These are phyloP conservation scores for Pseudomyrmex cubaensis DNA, from an alignment of 1,140 invertebrate species.

Conservation along the genomic window DNA sequence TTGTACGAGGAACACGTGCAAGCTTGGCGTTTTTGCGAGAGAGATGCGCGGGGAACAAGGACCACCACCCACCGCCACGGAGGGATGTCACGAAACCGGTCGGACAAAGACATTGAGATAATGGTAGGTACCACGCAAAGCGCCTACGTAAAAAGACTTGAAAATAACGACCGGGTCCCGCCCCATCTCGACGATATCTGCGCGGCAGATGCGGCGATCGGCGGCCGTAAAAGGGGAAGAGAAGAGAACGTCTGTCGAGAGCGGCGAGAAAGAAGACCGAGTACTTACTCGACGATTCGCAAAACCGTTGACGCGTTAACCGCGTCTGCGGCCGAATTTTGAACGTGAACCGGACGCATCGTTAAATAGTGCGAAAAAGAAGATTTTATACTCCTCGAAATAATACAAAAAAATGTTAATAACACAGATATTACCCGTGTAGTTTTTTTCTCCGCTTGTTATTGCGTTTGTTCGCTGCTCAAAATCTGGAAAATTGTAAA, in stretches of 20 bases:
- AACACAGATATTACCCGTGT: too few relatives aligned
- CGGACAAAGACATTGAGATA: slow-evolving; percentile 56
- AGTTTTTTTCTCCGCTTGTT: too few relatives aligned
- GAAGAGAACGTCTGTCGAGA: slow-evolving; percentile 37
- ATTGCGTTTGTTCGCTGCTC: not conserved
- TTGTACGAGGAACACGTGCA: slow-evolving; percentile 39
- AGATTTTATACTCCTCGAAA: too few relatives aligned
- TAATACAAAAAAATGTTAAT: too few relatives aligned
- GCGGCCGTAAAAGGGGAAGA: slow-evolving; percentile 40
- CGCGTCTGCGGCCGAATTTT: slow-evolving; percentile 14
- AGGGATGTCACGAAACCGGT: slow-evolving; percentile 38
- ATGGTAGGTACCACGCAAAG: slow-evolving; percentile 54
- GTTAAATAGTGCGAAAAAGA: too few relatives aligned
- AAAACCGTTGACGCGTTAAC: slow-evolving; percentile 43
- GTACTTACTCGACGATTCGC: slow-evolving; percentile 40
- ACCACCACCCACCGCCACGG: not conserved
- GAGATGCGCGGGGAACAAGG: slow-evolving; percentile 17
- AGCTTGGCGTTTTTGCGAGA: slow-evolving; percentile 29
- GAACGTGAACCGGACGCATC: not conserved
- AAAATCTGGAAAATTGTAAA: not conserved
- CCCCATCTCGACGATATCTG: slow-evolving; percentile 57
- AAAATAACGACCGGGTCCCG: slow-evolving; percentile 43
- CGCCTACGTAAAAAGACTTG: slow-evolving; percentile 56
- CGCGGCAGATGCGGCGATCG: slow-evolving; percentile 56
- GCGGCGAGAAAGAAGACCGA: slow-evolving; percentile 19